These are phyloP conservation scores for Champsocephalus esox DNA, from an alignment of 2,797 vertebrate genomes.

Conservation along the genomic window DNA sequence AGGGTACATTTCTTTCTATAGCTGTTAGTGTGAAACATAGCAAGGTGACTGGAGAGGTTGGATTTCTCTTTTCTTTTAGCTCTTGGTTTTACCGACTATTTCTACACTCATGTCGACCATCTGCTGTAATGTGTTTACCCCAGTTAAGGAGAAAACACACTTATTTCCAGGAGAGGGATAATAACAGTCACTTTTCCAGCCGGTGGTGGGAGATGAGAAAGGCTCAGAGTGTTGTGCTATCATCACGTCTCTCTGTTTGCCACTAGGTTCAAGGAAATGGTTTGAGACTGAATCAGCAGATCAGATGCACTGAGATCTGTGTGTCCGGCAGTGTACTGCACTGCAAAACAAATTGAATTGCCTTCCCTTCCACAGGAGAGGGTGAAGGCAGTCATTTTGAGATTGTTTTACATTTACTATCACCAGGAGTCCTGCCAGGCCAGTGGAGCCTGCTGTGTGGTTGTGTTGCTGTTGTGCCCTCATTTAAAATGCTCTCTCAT, in stretches of 20 bases:
- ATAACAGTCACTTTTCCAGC: conserved; percentile 37
- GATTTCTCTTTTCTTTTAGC: conserved; percentile 10
- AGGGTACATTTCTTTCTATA: neutral
- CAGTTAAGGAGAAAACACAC: conserved; percentile 7
- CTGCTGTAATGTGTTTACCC: conserved; percentile 26
- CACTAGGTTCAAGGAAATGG: conserved; percentile 48
- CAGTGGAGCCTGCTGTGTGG: neutral
- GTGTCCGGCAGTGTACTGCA: conserved; percentile 15
- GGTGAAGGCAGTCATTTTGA: neutral
- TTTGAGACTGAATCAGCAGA: conserved; percentile 39
- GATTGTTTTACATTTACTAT: conserved; percentile 16
- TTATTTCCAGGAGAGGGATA: conserved; percentile 38
- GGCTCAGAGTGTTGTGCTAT: conserved; percentile 42
- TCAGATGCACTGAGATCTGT: conserved; percentile 37
- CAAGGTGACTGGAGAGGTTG: neutral
- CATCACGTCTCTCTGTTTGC: conserved; percentile 51
- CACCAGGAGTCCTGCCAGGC: neutral
- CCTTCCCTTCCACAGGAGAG: conserved; percentile 12
- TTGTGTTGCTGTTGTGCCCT: too few species aligned
- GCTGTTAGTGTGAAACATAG: conserved; percentile 13
- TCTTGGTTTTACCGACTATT: neutral
- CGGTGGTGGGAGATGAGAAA: conserved; percentile 44
- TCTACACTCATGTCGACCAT: conserved; percentile 2
- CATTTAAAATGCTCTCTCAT: conserved; percentile 17
- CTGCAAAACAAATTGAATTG: neutral